Conservation (phyloP, 2,888 invertebrate species). For the Frankliniella intonsa region DNA sequence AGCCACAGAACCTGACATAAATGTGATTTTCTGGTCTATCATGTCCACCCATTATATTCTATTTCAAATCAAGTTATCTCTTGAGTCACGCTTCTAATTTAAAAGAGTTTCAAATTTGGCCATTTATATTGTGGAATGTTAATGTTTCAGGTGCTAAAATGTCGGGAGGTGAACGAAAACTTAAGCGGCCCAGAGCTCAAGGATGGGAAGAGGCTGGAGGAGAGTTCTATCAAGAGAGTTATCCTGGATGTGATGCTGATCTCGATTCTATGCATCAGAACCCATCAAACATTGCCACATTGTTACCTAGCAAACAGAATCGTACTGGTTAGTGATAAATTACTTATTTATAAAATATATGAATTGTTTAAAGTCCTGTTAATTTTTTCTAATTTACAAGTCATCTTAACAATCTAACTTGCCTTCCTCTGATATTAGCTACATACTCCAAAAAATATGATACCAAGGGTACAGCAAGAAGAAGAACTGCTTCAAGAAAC, state of each 20-base stretch:
- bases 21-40: too few relatives aligned
- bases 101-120: neutral
- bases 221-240: constrained; percentile 81
- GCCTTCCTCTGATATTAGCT: neutral
- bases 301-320: constrained; percentile 70
- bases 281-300: constrained; percentile 68
- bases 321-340: constrained; percentile 38
- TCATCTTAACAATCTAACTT: constrained; percentile 14
- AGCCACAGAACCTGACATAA: too few relatives aligned
- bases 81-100: neutral
- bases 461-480: constrained; percentile 40
- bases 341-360: neutral
- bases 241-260: constrained; percentile 65
- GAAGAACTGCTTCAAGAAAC: constrained; percentile 50
- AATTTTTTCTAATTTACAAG: constrained; percentile 28
- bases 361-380: constrained; percentile 2
- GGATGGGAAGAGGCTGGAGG: constrained; percentile 82
- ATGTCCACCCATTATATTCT: neutral
- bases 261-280: constrained; percentile 63
- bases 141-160: constrained; percentile 42
- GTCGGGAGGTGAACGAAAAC: constrained; percentile 56
- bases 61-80: neutral
- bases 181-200: constrained; percentile 54
- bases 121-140: too few relatives aligned
- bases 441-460: constrained; percentile 49